These are phyloP conservation scores for Drosophila pseudotalamancana DNA, from an alignment of 2,888 invertebrate species.

Conservation along the genomic window DNA sequence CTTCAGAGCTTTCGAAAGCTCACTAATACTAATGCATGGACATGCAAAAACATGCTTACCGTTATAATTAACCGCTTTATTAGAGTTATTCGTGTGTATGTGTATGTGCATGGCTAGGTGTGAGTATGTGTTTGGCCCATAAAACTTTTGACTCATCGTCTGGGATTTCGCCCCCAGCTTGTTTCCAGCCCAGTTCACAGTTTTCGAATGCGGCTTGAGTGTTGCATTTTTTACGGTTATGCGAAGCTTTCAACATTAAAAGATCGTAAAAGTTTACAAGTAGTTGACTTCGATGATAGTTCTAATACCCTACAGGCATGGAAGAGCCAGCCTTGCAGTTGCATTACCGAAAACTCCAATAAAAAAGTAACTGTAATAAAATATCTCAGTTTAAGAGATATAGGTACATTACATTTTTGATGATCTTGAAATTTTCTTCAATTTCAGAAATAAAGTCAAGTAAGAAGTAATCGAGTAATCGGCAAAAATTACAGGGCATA, in stretches of 20 bases:
- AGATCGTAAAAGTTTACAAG: constrained; percentile 55
- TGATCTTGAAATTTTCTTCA: too few species aligned
- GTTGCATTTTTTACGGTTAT: constrained; percentile 63
- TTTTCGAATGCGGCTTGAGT: constrained; percentile 11
- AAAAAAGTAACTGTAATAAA: too few species aligned
- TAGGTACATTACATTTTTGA: too few species aligned
- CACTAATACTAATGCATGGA: constrained; percentile 11
- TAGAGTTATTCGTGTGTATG: not conserved
- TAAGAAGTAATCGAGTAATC: too few species aligned
- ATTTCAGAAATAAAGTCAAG: too few species aligned
- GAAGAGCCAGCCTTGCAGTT: not conserved
- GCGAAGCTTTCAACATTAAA: constrained; percentile 70
- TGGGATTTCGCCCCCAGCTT: constrained; percentile 8
- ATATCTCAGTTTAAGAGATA: too few species aligned
- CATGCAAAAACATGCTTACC: constrained; percentile 25
- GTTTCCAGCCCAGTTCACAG: constrained; percentile 5
- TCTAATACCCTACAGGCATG: not conserved
- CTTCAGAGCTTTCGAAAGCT: constrained; percentile 16
- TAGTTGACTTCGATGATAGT: constrained; percentile 35
- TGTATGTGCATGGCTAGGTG: not conserved
- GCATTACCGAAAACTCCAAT: too few species aligned
- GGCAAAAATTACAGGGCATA: not conserved
- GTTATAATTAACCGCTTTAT: constrained; percentile 47
- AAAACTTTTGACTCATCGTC: constrained; percentile 57
- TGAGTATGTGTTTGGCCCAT: too few species aligned